Evolutionary conservation across 2,888 invertebrate species (phyloP).

Genomic region (Tryphoninae sp.): DNA sequence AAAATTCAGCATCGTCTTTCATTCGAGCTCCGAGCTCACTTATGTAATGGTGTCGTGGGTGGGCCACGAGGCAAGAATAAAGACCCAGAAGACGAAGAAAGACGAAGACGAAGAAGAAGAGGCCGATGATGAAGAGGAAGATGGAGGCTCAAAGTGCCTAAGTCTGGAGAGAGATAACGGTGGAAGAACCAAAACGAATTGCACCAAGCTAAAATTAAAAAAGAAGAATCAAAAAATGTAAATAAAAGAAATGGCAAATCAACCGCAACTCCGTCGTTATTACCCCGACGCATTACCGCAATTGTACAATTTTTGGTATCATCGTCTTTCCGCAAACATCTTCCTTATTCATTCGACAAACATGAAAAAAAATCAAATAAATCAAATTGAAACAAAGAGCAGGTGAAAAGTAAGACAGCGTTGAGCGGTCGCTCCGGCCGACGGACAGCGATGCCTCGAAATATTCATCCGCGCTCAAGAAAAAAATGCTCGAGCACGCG

Average conservation of each 20-base stretch:
- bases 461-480: slow-evolving; percentile 4
- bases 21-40: slow-evolving; percentile 61
- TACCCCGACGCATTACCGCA: too few species aligned
- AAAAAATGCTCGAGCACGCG: background rate
- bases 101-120: slow-evolving; percentile 36
- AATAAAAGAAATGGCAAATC: background rate
- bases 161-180: slow-evolving; percentile 9
- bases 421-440: slow-evolving; percentile 31
- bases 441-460: slow-evolving; percentile 51
- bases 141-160: slow-evolving; percentile 20
- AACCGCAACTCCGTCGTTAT: too few species aligned
- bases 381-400: background rate
- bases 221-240: background rate
- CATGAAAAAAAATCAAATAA: background rate
- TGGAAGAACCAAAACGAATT: slow-evolving; percentile 1
- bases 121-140: slow-evolving; percentile 54
- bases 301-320: too few species aligned
- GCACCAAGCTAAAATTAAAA: background rate
- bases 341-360: background rate
- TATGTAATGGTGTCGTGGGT: slow-evolving; percentile 64
- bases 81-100: slow-evolving; percentile 40
- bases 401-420: background rate
- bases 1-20: slow-evolving; percentile 55
- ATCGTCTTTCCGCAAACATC: too few species aligned
- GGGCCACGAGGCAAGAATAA: slow-evolving; percentile 56